Percentiles rank a stretch among this genome's conserved stretches.
phyloP scores from a whole-genome alignment of 2,113 vertebrate species.

The Bos taurus region DNA sequence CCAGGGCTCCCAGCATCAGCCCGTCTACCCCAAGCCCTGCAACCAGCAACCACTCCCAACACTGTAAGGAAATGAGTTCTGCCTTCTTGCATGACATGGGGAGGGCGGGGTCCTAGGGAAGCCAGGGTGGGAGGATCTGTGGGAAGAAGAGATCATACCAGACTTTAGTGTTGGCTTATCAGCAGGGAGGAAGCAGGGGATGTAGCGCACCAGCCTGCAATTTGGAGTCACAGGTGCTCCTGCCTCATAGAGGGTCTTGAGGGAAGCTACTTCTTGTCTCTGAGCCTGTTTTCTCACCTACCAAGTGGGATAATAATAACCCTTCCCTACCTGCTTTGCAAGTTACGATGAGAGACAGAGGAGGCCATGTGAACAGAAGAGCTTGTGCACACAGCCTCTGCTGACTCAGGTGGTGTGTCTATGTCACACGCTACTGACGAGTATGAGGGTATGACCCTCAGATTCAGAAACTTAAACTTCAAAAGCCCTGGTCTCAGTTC shows the following conservation, averaged over 20 bases:
- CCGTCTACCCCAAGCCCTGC: slow-evolving; percentile 81
- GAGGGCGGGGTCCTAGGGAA: not conserved
- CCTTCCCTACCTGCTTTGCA: not conserved
- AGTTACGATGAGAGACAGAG: not conserved
- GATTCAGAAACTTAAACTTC: not conserved
- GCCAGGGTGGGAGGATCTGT: not conserved
- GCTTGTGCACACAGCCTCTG: not conserved
- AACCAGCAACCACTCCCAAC: slow-evolving; percentile 92
- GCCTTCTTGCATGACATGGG: not conserved
- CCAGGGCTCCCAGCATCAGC: slow-evolving; percentile 59
- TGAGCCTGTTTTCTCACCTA: not conserved
- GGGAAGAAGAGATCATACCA: not conserved
- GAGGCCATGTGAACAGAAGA: not conserved
- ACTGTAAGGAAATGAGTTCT: slow-evolving; percentile 84
- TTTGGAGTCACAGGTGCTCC: not conserved
- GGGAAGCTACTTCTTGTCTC: not conserved
- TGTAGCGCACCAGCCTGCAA: not conserved
- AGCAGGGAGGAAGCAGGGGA: not conserved
- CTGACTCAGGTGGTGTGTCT: not conserved
- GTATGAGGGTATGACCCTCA: not conserved
- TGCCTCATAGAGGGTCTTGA: not conserved
- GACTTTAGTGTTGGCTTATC: not conserved
- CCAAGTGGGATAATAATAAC: not conserved
- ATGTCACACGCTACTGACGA: fast-evolving
- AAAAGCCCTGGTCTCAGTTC: not conserved